Evolutionary conservation across 2,797 vertebrate genomes (phyloP).

Genomic region (Okamejei kenojei): DNA sequence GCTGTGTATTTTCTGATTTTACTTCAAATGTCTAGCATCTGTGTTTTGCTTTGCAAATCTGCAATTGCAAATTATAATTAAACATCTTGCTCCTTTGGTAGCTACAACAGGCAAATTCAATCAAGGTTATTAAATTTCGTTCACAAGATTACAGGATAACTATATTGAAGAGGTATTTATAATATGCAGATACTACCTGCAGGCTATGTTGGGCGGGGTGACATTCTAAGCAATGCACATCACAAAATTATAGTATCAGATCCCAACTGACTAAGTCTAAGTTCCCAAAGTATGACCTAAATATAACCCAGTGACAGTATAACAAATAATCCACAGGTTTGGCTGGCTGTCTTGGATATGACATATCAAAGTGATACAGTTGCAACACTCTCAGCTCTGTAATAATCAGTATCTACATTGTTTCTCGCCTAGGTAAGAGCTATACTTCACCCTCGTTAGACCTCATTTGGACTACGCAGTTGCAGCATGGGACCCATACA

Average conservation of each 20-base stretch:
- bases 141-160: neutral
- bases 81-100: too few relatives aligned
- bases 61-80: neutral
- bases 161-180: neutral
- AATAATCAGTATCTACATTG: neutral
- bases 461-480: too few relatives aligned
- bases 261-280: neutral
- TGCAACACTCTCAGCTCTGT: neutral
- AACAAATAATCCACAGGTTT: neutral
- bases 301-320: neutral
- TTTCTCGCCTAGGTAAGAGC: neutral
- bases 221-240: neutral
- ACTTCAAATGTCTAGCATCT: too few relatives aligned
- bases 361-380: too few relatives aligned
- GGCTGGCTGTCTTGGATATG: neutral
- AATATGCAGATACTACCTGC: neutral
- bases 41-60: too few relatives aligned
- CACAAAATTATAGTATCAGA: neutral
- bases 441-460: too few relatives aligned
- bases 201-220: neutral
- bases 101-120: neutral
- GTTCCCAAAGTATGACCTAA: neutral
- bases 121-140: constrained; percentile 12
- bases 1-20: too few relatives aligned
- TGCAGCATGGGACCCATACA: too few relatives aligned